Conservation (phyloP, 2,797 vertebrate genomes). For the Iguana delicatissima region DNA sequence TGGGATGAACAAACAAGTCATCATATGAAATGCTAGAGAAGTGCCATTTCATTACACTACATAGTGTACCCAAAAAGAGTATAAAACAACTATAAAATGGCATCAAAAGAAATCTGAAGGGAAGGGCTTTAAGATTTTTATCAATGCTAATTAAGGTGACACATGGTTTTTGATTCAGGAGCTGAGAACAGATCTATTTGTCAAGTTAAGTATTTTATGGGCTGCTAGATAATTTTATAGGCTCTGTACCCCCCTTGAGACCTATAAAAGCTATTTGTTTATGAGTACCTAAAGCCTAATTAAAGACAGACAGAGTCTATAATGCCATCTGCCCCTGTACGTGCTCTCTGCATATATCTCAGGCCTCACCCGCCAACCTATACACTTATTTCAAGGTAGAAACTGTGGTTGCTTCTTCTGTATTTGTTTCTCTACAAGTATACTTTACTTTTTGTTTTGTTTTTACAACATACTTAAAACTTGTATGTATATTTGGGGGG, state of each 20-base stretch:
- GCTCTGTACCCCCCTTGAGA: slow-evolving; percentile 7
- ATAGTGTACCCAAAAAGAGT: not conserved
- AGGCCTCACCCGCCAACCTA: not conserved
- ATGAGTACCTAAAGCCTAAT: slow-evolving; percentile 15
- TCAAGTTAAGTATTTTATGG: slow-evolving; percentile 1
- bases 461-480: slow-evolving; percentile 45
- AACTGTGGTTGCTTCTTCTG: slow-evolving; percentile 49
- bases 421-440: slow-evolving; percentile 40
- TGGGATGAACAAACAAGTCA: not conserved
- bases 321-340: fast-evolving
- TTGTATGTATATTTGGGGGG: slow-evolving; percentile 28
- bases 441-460: not conserved
- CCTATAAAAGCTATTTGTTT: slow-evolving; percentile 8
- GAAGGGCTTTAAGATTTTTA: not conserved
- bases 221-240: not conserved
- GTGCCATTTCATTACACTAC: not conserved
- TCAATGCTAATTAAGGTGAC: not conserved
- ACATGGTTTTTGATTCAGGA: not conserved
- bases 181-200: not conserved
- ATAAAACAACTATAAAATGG: not conserved
- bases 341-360: not conserved
- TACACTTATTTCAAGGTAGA: slow-evolving; percentile 56
- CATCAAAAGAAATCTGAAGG: not conserved
- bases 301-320: slow-evolving; percentile 25
- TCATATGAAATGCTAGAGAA: not conserved